Evolutionary conservation across 2,113 vertebrate genomes (phyloP).

Genomic region (Elephantulus edwardii): DNA sequence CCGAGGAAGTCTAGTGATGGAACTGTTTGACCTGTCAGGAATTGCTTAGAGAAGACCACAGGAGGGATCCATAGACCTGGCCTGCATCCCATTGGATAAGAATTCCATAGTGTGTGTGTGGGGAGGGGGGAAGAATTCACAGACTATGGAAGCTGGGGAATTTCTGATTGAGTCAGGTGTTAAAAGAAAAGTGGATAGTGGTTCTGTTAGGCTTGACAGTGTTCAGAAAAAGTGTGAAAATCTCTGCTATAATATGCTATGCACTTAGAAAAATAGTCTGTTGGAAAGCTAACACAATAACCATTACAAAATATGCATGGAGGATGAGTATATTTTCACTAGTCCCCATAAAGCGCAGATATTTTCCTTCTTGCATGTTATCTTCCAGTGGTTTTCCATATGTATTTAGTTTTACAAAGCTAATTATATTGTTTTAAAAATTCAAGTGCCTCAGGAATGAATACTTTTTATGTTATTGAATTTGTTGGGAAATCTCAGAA

Average conservation of each 20-base stretch:
- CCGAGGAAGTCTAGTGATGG: not conserved
- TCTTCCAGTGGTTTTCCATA: not conserved
- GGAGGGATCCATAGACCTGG: not conserved
- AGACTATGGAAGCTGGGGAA: not conserved
- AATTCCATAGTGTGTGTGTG: not conserved
- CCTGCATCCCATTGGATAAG: not conserved
- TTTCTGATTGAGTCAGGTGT: not conserved
- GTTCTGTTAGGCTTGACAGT: not conserved
- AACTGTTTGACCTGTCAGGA: not conserved
- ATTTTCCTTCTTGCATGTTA: not conserved
- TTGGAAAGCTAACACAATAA: not conserved
- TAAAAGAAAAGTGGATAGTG: slow-evolving; percentile 3
- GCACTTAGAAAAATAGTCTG: not conserved
- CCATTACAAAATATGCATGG: not conserved
- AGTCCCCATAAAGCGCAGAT: not conserved
- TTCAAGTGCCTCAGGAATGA: not conserved
- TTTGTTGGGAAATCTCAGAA: not conserved
- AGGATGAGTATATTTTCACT: not conserved
- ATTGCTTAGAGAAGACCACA: not conserved
- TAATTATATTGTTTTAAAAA: slow-evolving; percentile 37
- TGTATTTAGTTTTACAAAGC: not conserved
- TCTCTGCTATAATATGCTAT: not conserved
- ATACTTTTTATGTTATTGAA: not conserved
- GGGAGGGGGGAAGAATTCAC: not conserved
- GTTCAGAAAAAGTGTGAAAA: not conserved